Evolutionary conservation across 2,888 invertebrate genomes (phyloP).

Genomic region (Schizotus pectinicornis): DNA sequence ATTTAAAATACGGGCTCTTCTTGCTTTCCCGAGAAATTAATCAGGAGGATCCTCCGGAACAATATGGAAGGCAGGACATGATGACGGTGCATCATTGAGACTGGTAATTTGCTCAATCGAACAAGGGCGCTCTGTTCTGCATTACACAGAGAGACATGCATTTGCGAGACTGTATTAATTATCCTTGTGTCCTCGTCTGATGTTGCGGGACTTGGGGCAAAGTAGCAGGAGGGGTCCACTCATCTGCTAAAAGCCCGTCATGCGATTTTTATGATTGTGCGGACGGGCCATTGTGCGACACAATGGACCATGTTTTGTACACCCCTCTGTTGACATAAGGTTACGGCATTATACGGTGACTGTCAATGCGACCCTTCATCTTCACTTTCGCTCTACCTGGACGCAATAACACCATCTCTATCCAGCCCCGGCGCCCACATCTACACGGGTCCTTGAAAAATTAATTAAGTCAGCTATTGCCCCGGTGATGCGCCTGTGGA

Average conservation of each 20-base stretch:
- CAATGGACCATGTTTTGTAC: constrained; percentile 48
- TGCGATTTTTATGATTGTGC: constrained; percentile 48
- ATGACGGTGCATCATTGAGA: neutral
- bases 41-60: constrained; percentile 13
- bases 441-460: too few relatives aligned
- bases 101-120: constrained; percentile 4
- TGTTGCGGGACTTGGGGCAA: neutral
- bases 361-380: constrained; percentile 32
- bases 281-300: constrained; percentile 47
- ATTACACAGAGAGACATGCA: neutral
- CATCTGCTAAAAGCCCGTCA: constrained; percentile 51
- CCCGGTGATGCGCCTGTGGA: too few relatives aligned
- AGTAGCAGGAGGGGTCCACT: constrained; percentile 32
- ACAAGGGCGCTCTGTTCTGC: constrained; percentile 6
- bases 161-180: constrained; percentile 17
- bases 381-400: constrained; percentile 18
- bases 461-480: too few relatives aligned
- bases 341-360: constrained; percentile 45
- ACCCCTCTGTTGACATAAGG: constrained; percentile 53
- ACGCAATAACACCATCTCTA: constrained; percentile 26
- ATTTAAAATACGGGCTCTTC: constrained; percentile 23
- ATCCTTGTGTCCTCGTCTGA: constrained; percentile 7
- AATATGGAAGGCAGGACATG: constrained; percentile 5
- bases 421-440: too few relatives aligned
- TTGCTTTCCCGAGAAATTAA: constrained; percentile 15